Percentiles rank a stretch among this genome's conserved stretches.
Conservation (phyloP, 37 sponge, comb jelly and placozoan species). For the Crambe crambe region DNA sequence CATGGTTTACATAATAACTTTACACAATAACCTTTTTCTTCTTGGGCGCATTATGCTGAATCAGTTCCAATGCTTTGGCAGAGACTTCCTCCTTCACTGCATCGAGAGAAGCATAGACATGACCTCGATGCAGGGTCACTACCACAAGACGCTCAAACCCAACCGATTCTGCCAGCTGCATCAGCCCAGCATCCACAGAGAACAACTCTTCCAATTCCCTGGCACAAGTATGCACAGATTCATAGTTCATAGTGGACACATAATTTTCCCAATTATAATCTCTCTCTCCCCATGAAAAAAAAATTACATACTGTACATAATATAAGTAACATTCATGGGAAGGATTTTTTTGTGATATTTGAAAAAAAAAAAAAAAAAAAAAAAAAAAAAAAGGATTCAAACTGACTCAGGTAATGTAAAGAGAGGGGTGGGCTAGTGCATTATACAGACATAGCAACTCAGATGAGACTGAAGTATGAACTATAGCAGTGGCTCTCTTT, state of each 20-base stretch:
- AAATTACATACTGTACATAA: too few species aligned
- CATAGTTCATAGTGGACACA: background rate
- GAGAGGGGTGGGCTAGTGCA: background rate
- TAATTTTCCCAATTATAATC: background rate
- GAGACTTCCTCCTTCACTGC: conserved; percentile 76
- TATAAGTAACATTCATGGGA: too few species aligned
- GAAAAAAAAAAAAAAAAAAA: too few species aligned
- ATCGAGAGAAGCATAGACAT: conserved; percentile 62
- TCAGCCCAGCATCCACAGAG: conserved; percentile 51
- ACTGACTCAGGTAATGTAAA: background rate
- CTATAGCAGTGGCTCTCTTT: background rate
- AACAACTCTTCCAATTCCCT: conserved; percentile 88
- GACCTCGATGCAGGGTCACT: conserved; percentile 72
- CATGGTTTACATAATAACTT: background rate
- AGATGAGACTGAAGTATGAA: too few species aligned
- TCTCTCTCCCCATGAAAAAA: too few species aligned
- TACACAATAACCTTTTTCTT: conserved; percentile 42
- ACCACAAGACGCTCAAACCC: conserved; percentile 75
- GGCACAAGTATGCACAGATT: background rate
- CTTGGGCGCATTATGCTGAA: conserved; percentile 29
- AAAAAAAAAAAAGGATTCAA: background rate
- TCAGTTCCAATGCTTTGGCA: conserved; percentile 56
- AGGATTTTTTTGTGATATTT: too few species aligned
- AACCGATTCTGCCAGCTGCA: conserved; percentile 68
- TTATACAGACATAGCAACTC: too few species aligned